Conservation (phyloP, 2,888 invertebrate species). For the Trachelus troglodyta region DNA sequence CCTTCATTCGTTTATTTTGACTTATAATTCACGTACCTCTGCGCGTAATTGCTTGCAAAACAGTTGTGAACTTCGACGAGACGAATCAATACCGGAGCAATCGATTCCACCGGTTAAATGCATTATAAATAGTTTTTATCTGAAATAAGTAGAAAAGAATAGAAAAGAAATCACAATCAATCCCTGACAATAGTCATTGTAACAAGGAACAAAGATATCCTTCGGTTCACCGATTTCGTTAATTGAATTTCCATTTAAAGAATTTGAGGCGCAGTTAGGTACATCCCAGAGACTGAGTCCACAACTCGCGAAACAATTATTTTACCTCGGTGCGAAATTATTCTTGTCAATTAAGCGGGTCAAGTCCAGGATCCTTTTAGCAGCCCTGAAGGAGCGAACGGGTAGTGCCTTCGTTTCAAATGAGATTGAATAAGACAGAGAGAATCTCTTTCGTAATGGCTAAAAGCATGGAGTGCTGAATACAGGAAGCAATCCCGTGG, state of each 20-base stretch:
- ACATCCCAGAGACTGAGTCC: background rate
- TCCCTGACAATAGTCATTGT: background rate
- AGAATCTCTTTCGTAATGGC: background rate
- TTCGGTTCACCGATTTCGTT: background rate
- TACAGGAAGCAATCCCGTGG: background rate
- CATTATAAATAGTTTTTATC: background rate
- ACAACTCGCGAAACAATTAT: background rate
- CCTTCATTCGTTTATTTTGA: background rate
- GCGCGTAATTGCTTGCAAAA: background rate
- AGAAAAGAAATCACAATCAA: background rate
- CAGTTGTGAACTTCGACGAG: background rate
- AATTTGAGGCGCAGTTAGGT: background rate
- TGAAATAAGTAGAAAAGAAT: background rate
- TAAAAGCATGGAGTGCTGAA: background rate
- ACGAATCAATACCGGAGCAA: background rate
- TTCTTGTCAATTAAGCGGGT: background rate
- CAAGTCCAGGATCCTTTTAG: background rate
- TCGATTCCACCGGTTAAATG: background rate
- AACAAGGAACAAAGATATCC: background rate
- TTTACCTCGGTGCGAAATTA: background rate
- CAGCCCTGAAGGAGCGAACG: background rate
- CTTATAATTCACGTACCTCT: background rate
- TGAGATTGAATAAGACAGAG: background rate
- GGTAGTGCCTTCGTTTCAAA: background rate
- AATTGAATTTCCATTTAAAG: background rate